Percentiles rank a stretch among this genome's conserved stretches.
These are phyloP conservation scores for Rotaria magnacalcarata DNA, from an alignment of 2,888 invertebrate species.

Conservation along the genomic window DNA sequence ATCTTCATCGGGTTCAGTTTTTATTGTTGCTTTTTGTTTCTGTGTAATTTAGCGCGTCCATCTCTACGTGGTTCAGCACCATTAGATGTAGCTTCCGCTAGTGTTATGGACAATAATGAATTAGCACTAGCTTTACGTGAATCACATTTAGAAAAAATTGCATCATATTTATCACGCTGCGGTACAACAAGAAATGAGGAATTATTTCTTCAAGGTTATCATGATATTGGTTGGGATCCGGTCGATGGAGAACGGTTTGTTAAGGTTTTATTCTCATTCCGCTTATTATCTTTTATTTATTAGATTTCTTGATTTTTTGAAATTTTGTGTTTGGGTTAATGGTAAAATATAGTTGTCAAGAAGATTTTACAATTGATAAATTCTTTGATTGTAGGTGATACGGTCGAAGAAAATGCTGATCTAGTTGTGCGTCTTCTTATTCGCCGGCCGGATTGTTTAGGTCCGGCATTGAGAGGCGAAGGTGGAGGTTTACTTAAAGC, in stretches of 20 bases:
- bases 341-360: constrained; percentile 46
- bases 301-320: constrained; percentile 79
- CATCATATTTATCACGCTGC: constrained; percentile 90
- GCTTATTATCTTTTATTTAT: background rate
- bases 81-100: constrained; percentile 95
- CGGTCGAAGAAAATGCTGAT: constrained; percentile 99
- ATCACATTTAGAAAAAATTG: constrained; percentile 92
- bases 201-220: constrained; percentile 91
- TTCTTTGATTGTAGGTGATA: constrained; percentile 65
- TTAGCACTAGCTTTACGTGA: constrained; percentile 90
- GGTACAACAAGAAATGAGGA: constrained; percentile 98
- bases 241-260: constrained; percentile 83
- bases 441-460: constrained; percentile 93
- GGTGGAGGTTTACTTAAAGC: constrained; percentile 92
- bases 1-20: too few species aligned
- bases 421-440: constrained; percentile 93
- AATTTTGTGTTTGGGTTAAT: constrained; percentile 93
- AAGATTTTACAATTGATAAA: too few species aligned
- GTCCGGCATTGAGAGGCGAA: constrained; percentile 92
- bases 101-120: constrained; percentile 99
- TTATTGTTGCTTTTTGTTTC: background rate
- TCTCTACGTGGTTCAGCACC: constrained; percentile 93
- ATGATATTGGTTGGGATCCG: constrained; percentile 99
- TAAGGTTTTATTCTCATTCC: background rate
- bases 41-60: constrained; percentile 69